Base-by-base conservation (phyloP, 92 coral and sea anemone species). In the Umimayanthus chanpuru region DNA sequence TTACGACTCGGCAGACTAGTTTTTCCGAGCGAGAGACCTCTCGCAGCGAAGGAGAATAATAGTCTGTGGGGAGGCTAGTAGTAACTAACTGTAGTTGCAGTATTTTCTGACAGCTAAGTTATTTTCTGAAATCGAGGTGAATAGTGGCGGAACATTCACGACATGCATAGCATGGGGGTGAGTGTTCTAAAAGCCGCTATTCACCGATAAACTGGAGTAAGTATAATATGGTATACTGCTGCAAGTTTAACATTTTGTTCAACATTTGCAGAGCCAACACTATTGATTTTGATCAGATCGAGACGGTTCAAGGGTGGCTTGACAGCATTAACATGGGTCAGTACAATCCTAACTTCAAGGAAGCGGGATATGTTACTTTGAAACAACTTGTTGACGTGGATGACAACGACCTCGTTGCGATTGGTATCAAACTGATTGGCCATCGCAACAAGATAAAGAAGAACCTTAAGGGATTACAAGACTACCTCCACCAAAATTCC, bases 391-490 rank as follows among this genome's bases (percentile, higher is more conserved):
- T 98, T 2, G 89, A 88, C 26, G 85, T 92, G 10, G 93, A 90
- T 73, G 99, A 97, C 8, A 76, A 85, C 25, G 96, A 95, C 75
- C 92, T 97, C 8, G 94, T 89, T 80, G 88, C 53, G 12, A 85
- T 97, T 79, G 99, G 99, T 9, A 90, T 97, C 80, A 97, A 88
- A 50, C 97, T 97, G 70, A 93, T 95, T 28, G 99, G 99, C 7
- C 99, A 97, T 92, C 94, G 95, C 26, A 95, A 97, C 90, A 97
- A 97, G 79, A 97, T 97, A 81, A 89, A 93, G 70, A 96, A 96
- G 68, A 97, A 96, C 72, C 86, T 97, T 18, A 91, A 92, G 20
- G 96, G 87, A 0, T 47, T 83, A 9, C 40, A 83, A 15, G 87
- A 71, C 16, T 83, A 43, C 55, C 87, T 83, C 73, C 40, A 83